Percentiles rank a stretch among this genome's conserved stretches.
phyloP scores from a whole-genome alignment of 1,140 invertebrate species.

The Ceratosolen solmsi region DNA sequence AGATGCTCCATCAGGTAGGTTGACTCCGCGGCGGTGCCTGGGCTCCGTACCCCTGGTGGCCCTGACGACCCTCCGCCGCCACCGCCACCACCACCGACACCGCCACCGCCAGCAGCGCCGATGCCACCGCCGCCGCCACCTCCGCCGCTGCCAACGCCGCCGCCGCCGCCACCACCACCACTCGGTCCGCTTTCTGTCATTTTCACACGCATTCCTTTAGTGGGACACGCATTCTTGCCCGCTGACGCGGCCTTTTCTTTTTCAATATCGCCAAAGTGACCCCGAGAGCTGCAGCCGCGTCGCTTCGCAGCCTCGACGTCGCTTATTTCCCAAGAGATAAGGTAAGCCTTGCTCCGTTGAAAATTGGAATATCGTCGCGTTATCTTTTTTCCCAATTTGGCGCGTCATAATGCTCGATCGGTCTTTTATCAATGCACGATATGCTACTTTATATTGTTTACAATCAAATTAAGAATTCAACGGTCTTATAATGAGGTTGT shows the following conservation, averaged over 20 bases:
- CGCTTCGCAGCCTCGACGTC: not conserved
- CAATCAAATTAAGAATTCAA: no score
- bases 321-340: not conserved
- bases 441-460: no score
- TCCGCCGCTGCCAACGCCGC: not conserved
- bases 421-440: no score
- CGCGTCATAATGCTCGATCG: no score
- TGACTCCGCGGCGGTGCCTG: conserved; percentile 77
- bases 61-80: not conserved
- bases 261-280: not conserved
- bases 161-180: not conserved
- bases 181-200: conserved; percentile 34
- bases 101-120: conserved; percentile 53
- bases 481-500: no score
- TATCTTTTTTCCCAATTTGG: no score
- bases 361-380: no score
- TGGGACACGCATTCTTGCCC: not conserved
- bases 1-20: conserved; percentile 96
- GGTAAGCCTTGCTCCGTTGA: no score
- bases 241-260: not conserved
- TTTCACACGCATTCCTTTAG: not conserved
- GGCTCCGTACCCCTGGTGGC: not conserved
- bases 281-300: not conserved
- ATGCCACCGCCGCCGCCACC: not conserved
- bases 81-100: not conserved